Evolutionary conservation across 2,888 invertebrate genomes (phyloP), one percentile per base, ranked within the genome.

Genomic region (Eulithis prunata): DNA sequence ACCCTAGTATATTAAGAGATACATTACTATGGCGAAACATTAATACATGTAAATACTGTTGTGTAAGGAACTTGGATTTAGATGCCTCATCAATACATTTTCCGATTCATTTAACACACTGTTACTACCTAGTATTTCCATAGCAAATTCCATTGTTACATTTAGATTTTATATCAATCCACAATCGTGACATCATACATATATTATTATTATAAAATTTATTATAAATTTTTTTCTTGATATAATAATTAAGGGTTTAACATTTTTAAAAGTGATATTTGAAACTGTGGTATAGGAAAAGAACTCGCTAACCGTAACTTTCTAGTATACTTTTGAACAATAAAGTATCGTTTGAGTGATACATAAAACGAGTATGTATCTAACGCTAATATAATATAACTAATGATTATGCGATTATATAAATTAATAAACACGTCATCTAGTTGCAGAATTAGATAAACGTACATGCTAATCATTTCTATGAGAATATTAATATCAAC

Each of bases 21-120:
- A 86, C 82, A 77, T 80, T 71, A 78, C 76, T 81, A 85, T 85
- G 85, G 84, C 85, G 83, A 83, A 56, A 68, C 74, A 80, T 80
- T 78, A 72, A 77, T 73, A 75, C 47, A 80, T 76, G 74, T 77
- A 79, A 87, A 87, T 87, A 87, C 86, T 87, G 86, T 78, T 78
- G 73, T 71, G 74, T 79, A 82, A 87, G 86, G 86, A 87, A 87
- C 86, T 85, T 81, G 78, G 68, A 77, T 78, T 73, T 64, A 75
- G 64, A 83, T 79, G 80, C 78, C 77, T 81, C 76, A 61, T 74
- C 55, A 52, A 73, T 72, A 69, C 75, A 74, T 70, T 67, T 66
- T 70, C 70, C 68, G 71, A 75, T 67, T 71, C 65, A 58, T 65
- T 41, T 60, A 56, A 45, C 55, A 57, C 51, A 54, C 12, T 70